Evolutionary conservation across 2,113 vertebrate genomes (phyloP).

Genomic region (Pseudolaguvia tuberculata): DNA sequence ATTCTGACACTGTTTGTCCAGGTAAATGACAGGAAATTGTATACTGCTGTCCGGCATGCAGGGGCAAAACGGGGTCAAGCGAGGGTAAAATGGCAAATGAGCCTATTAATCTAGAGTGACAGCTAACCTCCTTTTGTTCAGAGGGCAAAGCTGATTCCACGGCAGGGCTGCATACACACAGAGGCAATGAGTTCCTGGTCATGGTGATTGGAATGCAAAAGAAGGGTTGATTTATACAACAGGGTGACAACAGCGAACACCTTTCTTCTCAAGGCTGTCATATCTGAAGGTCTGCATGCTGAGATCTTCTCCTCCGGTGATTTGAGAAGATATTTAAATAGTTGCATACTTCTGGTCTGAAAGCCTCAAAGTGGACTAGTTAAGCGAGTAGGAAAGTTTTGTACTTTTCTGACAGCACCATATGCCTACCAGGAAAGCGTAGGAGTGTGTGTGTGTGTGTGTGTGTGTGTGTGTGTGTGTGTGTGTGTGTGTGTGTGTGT

Average conservation of each 20-base stretch:
- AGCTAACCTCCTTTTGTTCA: conserved; percentile 57
- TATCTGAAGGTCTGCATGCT: conserved; percentile 21
- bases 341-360: conserved; percentile 25
- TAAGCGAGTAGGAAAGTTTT: background rate
- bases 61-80: conserved; percentile 32
- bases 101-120: conserved; percentile 63
- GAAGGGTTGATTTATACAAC: conserved; percentile 46
- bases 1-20: conserved; percentile 30
- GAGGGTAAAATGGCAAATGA: conserved; percentile 64
- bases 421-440: conserved; percentile 47
- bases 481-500: no score
- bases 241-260: conserved; percentile 30
- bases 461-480: no score
- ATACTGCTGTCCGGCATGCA: conserved; percentile 29
- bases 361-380: background rate
- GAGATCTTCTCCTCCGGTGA: background rate
- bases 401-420: conserved; percentile 44
- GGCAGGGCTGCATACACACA: conserved; percentile 30
- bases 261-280: conserved; percentile 11
- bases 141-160: conserved; percentile 43
- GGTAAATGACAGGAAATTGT: conserved; percentile 32
- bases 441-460: no score
- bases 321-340: conserved; percentile 23
- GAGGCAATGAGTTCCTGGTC: conserved; percentile 38
- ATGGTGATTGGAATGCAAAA: conserved; percentile 46